Conservation (phyloP, 2,113 vertebrate genomes). For the Erythrolamprus reginae region DNA sequence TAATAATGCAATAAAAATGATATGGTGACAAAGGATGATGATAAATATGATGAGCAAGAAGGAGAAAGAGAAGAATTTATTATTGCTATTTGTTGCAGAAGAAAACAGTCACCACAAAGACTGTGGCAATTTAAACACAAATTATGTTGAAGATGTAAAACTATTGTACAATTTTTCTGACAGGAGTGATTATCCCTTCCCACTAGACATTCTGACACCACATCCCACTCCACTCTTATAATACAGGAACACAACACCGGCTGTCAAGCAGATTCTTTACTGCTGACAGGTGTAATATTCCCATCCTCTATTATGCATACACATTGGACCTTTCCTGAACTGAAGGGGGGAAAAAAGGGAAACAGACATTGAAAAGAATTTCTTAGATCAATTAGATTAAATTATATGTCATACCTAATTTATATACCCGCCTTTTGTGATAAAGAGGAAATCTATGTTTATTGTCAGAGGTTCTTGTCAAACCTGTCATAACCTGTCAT, state of each 20-base stretch:
- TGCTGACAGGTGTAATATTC: neutral
- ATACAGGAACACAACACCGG: neutral
- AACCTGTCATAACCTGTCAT: neutral
- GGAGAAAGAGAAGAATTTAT: neutral
- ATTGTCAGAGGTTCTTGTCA: neutral
- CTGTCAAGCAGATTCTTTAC: neutral
- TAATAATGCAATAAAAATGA: neutral
- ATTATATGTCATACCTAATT: neutral
- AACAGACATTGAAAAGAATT: neutral
- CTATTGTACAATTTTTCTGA: slow-evolving; percentile 6
- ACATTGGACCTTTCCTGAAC: neutral
- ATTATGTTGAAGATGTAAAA: neutral
- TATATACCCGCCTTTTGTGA: neutral
- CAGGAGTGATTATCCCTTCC: neutral
- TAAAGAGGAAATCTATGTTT: neutral
- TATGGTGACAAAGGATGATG: neutral
- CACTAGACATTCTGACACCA: neutral
- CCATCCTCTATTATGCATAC: neutral
- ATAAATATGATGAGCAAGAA: no score
- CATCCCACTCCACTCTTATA: neutral
- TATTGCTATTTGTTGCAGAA: neutral
- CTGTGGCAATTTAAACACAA: neutral
- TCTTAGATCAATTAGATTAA: neutral
- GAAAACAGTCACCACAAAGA: neutral
- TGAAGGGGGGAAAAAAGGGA: neutral